phyloP scores from a whole-genome alignment of 2,797 vertebrate genomes.

The Distichodus sexfasciatus region DNA sequence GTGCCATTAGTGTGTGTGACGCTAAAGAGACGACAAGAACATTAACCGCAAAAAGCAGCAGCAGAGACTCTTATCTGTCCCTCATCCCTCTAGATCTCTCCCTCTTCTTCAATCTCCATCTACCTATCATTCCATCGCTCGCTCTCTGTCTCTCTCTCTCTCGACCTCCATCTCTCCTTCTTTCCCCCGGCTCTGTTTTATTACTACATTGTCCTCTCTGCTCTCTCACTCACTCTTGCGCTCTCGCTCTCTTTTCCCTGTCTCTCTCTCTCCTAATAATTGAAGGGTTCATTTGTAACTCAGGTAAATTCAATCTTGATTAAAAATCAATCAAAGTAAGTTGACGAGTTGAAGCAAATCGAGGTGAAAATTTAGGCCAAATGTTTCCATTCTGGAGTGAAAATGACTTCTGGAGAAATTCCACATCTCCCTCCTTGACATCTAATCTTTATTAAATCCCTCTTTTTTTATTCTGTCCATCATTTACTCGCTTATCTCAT shows the following conservation, averaged over 20 bases:
- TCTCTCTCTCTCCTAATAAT: slow-evolving; percentile 1
- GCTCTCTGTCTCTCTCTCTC: slow-evolving; percentile 28
- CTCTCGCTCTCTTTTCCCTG: neutral
- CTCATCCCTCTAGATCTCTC: slow-evolving; percentile 34
- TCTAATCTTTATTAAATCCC: too few species aligned
- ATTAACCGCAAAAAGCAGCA: slow-evolving; percentile 55
- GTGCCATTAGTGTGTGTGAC: slow-evolving; percentile 34
- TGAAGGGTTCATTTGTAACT: too few species aligned
- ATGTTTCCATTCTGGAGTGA: too few species aligned
- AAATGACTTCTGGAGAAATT: too few species aligned
- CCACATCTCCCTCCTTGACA: too few species aligned
- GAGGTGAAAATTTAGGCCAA: too few species aligned
- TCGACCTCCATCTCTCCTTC: slow-evolving; percentile 18
- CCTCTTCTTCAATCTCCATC: slow-evolving; percentile 9
- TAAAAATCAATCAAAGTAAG: too few species aligned
- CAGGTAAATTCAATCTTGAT: too few species aligned
- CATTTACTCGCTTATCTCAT: too few species aligned
- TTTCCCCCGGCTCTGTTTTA: neutral
- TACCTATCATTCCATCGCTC: slow-evolving; percentile 32
- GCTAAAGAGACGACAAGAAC: slow-evolving; percentile 53
- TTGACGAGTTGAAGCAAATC: too few species aligned
- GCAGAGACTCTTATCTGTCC: too few species aligned
- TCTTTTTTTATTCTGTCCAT: too few species aligned
- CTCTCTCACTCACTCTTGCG: neutral
- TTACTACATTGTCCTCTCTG: slow-evolving; percentile 9